Evolutionary conservation across 1,140 invertebrate species (phyloP), one percentile per base, ranked within the genome.

Genomic region (Episyrphus balteatus): DNA sequence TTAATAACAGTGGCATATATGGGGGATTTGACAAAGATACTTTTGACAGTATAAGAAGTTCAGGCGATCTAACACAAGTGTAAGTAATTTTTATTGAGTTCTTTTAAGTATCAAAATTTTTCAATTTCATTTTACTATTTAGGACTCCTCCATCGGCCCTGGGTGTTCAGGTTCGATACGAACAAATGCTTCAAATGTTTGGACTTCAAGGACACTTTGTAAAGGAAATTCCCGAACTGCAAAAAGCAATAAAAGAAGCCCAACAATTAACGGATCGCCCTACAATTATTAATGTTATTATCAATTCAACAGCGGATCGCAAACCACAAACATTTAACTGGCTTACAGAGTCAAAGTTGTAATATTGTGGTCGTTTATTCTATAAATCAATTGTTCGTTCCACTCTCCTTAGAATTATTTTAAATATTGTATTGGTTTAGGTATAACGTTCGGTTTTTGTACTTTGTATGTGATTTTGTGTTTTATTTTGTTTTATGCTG

Each of bases 1-100:
- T 98, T 1, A 98, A 98, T 71, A 98, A 98, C 72, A 92, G 88
- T 69, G 94, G 93, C 43, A 96, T 97, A 55, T 92, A 92, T 62
- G 79, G 81, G 40, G 92, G 93, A 12, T 73, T 95, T 18, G 81
- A 87, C 58, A 72, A 79, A 47, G 83, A 92, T 44, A 77, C 78
- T 3, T 90, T 82, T 63, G 66, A 78, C 37, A 75, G 80, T 26
- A 73, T 93, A 41, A 79, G 81, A 58, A 73, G 76, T 10, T 72
- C 74, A 42, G 81, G 78, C 17, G 77, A 89, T 55, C 60, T 79
- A 21, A 71, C 79, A 8, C 72, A 77, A 65, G 73, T 77, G 81
- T 85, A 73, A 70, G 73, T 51, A 5, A 15, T 21, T 10, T 40
- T 7, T 11, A 19, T 40, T n/a, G n/a, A n/a, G 17, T 40, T 5